phyloP scores from a whole-genome alignment of 2,888 invertebrate genomes.

The Galerucella calmariensis region DNA sequence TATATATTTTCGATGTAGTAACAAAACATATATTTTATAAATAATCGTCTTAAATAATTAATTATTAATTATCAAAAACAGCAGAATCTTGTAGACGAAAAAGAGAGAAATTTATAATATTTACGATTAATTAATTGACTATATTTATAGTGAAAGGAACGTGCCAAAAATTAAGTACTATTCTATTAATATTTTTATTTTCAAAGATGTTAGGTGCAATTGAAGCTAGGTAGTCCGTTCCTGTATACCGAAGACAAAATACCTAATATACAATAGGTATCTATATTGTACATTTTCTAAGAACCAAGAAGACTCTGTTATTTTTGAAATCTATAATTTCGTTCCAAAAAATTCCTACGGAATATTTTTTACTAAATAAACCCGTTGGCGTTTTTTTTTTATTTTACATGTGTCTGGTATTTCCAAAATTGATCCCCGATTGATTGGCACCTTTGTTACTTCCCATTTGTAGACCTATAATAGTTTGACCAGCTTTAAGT shows the following conservation, averaged over 20 bases:
- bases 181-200: too few relatives aligned
- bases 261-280: conserved; percentile 19
- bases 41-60: conserved; percentile 29
- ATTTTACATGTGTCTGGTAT: conserved; percentile 94
- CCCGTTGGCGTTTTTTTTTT: conserved; percentile 10
- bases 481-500: conserved; percentile 89
- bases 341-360: neutral
- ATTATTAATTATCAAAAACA: conserved; percentile 18
- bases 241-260: neutral
- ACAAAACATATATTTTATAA: conserved; percentile 35
- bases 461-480: conserved; percentile 95
- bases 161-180: too few relatives aligned
- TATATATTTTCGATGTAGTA: conserved; percentile 35
- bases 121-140: neutral
- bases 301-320: conserved; percentile 29
- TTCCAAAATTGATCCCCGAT: conserved; percentile 96
- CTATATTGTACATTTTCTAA: conserved; percentile 9
- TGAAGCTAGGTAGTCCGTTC: too few relatives aligned
- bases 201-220: too few relatives aligned
- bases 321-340: conserved; percentile 14
- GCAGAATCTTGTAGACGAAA: conserved; percentile 21
- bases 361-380: conserved; percentile 8
- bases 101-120: neutral
- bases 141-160: neutral
- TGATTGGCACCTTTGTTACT: conserved; percentile 98